Percentiles rank a stretch among this genome's conserved stretches.
Evolutionary conservation across 2,113 vertebrate species (phyloP).

Genomic region (Centropristis striata): DNA sequence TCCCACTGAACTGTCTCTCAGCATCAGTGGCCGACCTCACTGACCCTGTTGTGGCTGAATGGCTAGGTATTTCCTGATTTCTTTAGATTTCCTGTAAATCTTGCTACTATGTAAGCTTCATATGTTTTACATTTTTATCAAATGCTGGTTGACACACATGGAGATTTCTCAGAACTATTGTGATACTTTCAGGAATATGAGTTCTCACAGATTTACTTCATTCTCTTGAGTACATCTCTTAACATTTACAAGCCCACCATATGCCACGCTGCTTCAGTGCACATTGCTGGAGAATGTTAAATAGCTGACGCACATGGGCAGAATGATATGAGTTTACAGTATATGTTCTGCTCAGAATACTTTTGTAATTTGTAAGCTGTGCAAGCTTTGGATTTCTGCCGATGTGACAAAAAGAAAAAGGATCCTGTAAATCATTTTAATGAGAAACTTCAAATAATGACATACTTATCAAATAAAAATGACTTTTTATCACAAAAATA

Average conservation of each 20-base stretch:
- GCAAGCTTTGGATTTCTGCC: not conserved
- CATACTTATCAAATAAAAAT: too few relatives aligned
- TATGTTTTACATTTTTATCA: slow-evolving; percentile 1
- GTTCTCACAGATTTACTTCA: slow-evolving; percentile 11
- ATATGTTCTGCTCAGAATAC: not conserved
- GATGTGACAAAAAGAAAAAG: too few relatives aligned
- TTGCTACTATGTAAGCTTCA: not conserved
- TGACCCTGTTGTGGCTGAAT: not conserved
- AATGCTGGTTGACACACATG: not conserved
- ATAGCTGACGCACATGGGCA: not conserved
- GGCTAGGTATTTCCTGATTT: not conserved
- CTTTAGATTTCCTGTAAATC: not conserved
- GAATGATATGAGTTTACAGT: not conserved
- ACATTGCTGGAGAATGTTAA: slow-evolving; percentile 37
- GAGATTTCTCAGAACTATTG: not conserved
- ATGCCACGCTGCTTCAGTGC: slow-evolving; percentile 15
- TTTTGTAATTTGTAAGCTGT: not conserved
- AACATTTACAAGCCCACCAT: slow-evolving; percentile 39
- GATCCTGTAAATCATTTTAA: too few relatives aligned
- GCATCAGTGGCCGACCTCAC: not conserved
- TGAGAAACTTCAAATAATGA: too few relatives aligned
- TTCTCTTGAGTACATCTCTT: slow-evolving; percentile 43
- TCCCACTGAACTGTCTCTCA: not conserved
- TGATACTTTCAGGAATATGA: slow-evolving; percentile 4
- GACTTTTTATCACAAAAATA: too few relatives aligned